Conservation (phyloP, 2,888 invertebrate genomes). For the Parnassius smintheus region DNA sequence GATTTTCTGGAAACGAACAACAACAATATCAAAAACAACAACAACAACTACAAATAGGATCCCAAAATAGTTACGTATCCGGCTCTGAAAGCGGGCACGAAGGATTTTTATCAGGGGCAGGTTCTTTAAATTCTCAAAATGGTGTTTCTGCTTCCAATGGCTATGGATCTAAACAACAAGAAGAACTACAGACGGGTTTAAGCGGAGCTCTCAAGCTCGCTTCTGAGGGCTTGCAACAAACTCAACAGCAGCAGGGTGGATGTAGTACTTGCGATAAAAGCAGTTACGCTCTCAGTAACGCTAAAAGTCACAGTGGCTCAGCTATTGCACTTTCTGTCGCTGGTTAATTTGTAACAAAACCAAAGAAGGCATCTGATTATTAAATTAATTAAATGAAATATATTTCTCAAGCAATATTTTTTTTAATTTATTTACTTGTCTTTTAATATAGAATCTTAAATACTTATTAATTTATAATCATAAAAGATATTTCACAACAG, state of each 20-base stretch:
- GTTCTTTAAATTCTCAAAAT: conserved; percentile 20
- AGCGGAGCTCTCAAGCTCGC: conserved; percentile 59
- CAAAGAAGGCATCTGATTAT: neutral
- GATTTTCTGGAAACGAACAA: conserved; percentile 28
- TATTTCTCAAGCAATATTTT: neutral
- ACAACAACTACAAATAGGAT: conserved; percentile 16
- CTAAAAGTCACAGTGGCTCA: conserved; percentile 62
- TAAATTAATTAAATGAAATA: conserved; percentile 8
- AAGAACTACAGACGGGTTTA: conserved; percentile 42
- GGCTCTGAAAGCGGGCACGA: neutral
- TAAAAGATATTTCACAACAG: too few species aligned
- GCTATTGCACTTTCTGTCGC: conserved; percentile 69
- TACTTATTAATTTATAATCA: too few species aligned
- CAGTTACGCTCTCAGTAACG: conserved; percentile 66
- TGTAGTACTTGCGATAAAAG: conserved; percentile 65
- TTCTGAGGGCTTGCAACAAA: conserved; percentile 53
- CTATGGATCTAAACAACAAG: conserved; percentile 22
- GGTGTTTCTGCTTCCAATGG: conserved; percentile 10
- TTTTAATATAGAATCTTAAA: too few species aligned
- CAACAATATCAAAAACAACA: too few species aligned
- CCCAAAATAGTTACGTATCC: neutral
- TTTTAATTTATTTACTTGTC: neutral
- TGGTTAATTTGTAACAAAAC: conserved; percentile 41
- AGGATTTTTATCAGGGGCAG: conserved; percentile 17
- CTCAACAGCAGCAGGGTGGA: conserved; percentile 39